These are phyloP conservation scores for Drosophila merina DNA, from an alignment of 2,888 invertebrate genomes.

Conservation along the genomic window DNA sequence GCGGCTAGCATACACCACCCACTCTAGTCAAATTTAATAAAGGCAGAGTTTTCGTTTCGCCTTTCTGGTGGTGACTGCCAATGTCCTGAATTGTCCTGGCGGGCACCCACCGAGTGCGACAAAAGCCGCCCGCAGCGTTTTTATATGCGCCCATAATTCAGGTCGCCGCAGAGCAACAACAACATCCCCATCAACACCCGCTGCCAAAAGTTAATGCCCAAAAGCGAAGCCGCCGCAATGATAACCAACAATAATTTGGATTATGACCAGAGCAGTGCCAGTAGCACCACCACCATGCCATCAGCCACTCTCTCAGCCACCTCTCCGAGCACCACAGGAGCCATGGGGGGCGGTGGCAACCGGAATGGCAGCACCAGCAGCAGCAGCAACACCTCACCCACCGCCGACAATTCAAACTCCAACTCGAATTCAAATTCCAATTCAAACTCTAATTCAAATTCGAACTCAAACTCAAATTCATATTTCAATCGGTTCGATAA, in stretches of 20 bases:
- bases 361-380: constrained; percentile 57
- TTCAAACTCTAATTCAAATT: constrained; percentile 50
- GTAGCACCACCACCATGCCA: constrained; percentile 29
- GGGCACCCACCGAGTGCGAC: constrained; percentile 66
- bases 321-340: constrained; percentile 9
- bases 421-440: constrained; percentile 36
- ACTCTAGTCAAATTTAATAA: constrained; percentile 67
- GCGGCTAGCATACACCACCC: constrained; percentile 53
- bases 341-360: constrained; percentile 44
- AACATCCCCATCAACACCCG: constrained; percentile 56
- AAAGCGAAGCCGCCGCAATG: constrained; percentile 70
- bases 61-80: constrained; percentile 25
- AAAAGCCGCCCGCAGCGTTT: constrained; percentile 78
- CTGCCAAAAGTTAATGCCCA: constrained; percentile 77
- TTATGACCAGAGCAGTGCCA: constrained; percentile 72
- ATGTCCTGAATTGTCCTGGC: constrained; percentile 48
- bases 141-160: constrained; percentile 78
- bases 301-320: constrained; percentile 12
- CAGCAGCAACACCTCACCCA: constrained; percentile 69
- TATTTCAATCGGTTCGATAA: constrained; percentile 82
- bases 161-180: constrained; percentile 9
- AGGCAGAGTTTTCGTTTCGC: constrained; percentile 25
- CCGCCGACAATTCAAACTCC: constrained; percentile 55
- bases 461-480: constrained; percentile 55
- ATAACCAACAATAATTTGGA: constrained; percentile 83